A percentile compares a stretch with the other conserved stretches of the same genome.
Evolutionary conservation across 2,888 invertebrate species (phyloP).

Genomic region (Lepidocyrtoides sp.): DNA sequence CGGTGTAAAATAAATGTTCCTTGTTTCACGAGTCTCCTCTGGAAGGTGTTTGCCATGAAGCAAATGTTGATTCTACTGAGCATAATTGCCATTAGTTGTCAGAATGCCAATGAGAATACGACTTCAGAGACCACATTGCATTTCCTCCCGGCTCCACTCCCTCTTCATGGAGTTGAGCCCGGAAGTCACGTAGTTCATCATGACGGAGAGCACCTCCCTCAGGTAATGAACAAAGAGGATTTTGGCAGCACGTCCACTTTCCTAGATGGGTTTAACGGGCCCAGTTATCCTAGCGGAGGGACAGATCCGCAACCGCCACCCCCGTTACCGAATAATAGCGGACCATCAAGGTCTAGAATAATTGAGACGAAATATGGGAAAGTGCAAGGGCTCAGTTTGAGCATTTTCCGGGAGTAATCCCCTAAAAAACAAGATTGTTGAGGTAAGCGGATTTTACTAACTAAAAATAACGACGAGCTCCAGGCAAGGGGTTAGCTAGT

Average conservation of each 20-base stretch:
- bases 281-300: constrained; percentile 58
- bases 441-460: constrained; percentile 82
- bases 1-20: constrained; percentile 80
- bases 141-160: constrained; percentile 81
- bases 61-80: constrained; percentile 84
- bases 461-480: constrained; percentile 67
- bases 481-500: constrained; percentile 17
- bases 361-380: constrained; percentile 92
- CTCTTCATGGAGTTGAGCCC: constrained; percentile 73
- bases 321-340: constrained; percentile 55
- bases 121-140: constrained; percentile 80
- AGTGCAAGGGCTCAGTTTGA: constrained; percentile 83
- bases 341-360: constrained; percentile 92
- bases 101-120: constrained; percentile 83
- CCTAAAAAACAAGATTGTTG: constrained; percentile 85
- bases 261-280: constrained; percentile 72
- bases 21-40: constrained; percentile 72
- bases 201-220: constrained; percentile 75
- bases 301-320: constrained; percentile 70
- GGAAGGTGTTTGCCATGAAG: constrained; percentile 82
- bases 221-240: constrained; percentile 71
- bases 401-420: constrained; percentile 82
- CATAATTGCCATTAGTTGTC: constrained; percentile 84
- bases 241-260: constrained; percentile 76
- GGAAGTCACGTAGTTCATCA: constrained; percentile 79